Conservation (phyloP, 2,113 vertebrate genomes). For the Pseudorectes ferrugineus region DNA sequence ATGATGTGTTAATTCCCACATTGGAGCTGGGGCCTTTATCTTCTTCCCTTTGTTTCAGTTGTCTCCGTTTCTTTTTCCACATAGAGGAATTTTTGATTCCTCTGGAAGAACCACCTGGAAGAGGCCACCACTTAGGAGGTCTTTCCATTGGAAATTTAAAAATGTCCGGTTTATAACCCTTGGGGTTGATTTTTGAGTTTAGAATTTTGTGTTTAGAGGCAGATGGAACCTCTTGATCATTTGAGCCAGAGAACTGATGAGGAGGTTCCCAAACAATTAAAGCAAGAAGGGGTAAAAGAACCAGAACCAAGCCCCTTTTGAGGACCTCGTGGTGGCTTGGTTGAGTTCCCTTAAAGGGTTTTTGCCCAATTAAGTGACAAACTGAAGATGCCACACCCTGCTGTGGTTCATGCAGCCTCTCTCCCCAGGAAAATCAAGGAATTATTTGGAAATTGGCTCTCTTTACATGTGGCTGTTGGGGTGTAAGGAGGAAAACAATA, state of each 20-base stretch:
- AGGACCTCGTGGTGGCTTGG: accelerated
- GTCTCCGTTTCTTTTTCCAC: neutral
- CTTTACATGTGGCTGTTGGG: accelerated
- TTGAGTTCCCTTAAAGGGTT: neutral
- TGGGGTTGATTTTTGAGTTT: neutral
- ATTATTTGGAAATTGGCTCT: neutral
- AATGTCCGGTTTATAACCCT: neutral
- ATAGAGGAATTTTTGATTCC: neutral
- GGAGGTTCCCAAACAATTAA: neutral
- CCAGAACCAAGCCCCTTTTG: neutral
- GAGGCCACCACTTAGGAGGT: accelerated
- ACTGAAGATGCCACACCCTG: accelerated
- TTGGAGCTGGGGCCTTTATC: neutral
- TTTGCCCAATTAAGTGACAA: neutral
- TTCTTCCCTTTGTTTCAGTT: neutral
- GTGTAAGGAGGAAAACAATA: accelerated
- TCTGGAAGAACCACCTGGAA: neutral
- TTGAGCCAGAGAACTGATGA: neutral
- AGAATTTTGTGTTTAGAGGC: neutral
- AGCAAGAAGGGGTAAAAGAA: neutral
- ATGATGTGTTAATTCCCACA: neutral
- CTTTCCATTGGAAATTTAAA: neutral
- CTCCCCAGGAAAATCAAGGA: neutral
- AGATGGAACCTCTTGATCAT: neutral
- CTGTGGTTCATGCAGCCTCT: accelerated